These are phyloP conservation scores for Sciaenops ocellatus DNA, from an alignment of 2,797 vertebrate species.

Conservation along the genomic window DNA sequence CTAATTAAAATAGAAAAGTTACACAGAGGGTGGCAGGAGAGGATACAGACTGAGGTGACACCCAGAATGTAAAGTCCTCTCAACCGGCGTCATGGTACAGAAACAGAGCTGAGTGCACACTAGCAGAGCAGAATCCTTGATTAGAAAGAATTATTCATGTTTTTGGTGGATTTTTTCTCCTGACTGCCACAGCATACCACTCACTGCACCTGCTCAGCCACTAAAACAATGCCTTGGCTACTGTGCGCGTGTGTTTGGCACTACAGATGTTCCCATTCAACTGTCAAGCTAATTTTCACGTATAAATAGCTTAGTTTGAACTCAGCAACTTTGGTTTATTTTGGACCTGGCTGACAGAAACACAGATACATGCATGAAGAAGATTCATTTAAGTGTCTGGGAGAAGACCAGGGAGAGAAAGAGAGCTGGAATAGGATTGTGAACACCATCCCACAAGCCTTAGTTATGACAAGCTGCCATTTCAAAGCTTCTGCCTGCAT, in stretches of 20 bases:
- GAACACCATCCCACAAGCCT: conserved; percentile 70
- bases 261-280: conserved; percentile 49
- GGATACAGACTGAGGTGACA: conserved; percentile 53
- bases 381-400: conserved; percentile 53
- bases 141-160: conserved; percentile 63
- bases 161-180: conserved; percentile 7
- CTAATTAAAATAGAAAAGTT: conserved; percentile 75
- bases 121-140: conserved; percentile 56
- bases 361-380: conserved; percentile 53
- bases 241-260: neutral
- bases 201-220: conserved; percentile 50
- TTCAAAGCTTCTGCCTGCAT: conserved; percentile 78
- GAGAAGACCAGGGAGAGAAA: conserved; percentile 49
- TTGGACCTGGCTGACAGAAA: conserved; percentile 52
- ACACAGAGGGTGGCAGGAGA: conserved; percentile 39
- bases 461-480: conserved; percentile 72
- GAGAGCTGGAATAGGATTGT: conserved; percentile 56
- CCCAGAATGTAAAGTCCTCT: conserved; percentile 56
- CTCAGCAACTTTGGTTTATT: conserved; percentile 32
- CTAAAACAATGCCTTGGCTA: conserved; percentile 44
- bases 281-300: conserved; percentile 50
- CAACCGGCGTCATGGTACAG: conserved; percentile 11
- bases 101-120: conserved; percentile 47
- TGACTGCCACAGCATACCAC: conserved; percentile 34
- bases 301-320: conserved; percentile 51